Evolutionary conservation across 1,140 invertebrate genomes (phyloP), one percentile per base, ranked within the genome.

Genomic region (Drosophila lacertosa): DNA sequence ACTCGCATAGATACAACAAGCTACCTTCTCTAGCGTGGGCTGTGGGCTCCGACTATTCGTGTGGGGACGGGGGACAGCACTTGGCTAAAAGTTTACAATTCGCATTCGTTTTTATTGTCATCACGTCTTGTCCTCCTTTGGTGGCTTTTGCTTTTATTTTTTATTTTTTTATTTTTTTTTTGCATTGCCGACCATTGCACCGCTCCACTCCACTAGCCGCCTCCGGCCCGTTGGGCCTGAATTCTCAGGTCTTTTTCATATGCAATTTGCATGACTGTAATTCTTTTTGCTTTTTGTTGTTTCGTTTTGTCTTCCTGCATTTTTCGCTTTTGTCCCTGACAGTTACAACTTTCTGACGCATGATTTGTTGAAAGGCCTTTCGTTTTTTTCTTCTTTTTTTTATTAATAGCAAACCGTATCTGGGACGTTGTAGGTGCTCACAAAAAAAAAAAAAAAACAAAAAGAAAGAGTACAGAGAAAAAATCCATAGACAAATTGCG

Each of bases 321-420:
- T 76, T 73, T 77, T 67, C 50, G 54, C 45, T 77, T 58, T 77
- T 77, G 71, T 64, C 60, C 47, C 78, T 86, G 82, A 86, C 82
- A 86, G 82, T 88, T 82, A 73, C 77, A 82, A 88, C 82, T 81
- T 82, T 82, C 84, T 88, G 82, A 86, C 82, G 82, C 77, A 81
- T 86, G 82, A 86, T 86, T 82, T 88, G 82, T 88, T 81, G 65
- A 88, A 88, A 86, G 78, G 82, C 74, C 84, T 77, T 72, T 74
- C 42, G 74, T 65, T 80, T 84, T 65, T 75, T 71, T 67, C 74
- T 72, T 74, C 42, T 69, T 65, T 80, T 84, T 65, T 75, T 71
- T 67, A 83, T 68, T 83, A 83, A 75, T 73, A 65, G 60, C 64
- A 59, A 67, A 74, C 26, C 11, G 32, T 58, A 66, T 73, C 50